Conservation (phyloP, 2,797 vertebrate genomes). For the Rhyacichthys aspro region DNA sequence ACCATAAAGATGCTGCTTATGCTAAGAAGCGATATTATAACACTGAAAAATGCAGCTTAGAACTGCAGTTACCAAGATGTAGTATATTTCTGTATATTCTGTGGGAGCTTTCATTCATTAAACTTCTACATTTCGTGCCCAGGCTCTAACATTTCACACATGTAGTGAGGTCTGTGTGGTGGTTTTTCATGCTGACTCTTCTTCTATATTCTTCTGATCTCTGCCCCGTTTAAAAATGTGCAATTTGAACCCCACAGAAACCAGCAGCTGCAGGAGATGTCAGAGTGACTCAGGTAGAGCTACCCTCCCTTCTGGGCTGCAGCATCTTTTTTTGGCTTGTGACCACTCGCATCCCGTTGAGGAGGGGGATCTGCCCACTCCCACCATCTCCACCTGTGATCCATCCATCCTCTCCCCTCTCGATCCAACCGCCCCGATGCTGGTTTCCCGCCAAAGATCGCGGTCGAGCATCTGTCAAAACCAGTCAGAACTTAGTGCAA, state of each 20-base stretch:
- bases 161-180: constrained; percentile 60
- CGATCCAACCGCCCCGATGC: constrained; percentile 45
- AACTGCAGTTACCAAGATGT: background rate
- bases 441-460: constrained; percentile 63
- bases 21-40: too few relatives aligned
- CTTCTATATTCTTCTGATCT: constrained; percentile 45
- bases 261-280: constrained; percentile 90
- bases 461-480: constrained; percentile 64
- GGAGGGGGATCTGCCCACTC: constrained; percentile 72
- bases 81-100: constrained; percentile 22
- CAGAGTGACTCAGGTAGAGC: constrained; percentile 88
- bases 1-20: too few relatives aligned
- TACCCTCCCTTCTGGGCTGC: constrained; percentile 83
- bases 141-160: constrained; percentile 34
- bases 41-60: too few relatives aligned
- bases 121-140: constrained; percentile 20
- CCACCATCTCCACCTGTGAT: constrained; percentile 73
- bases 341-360: constrained; percentile 70
- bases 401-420: constrained; percentile 58
- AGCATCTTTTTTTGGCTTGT: constrained; percentile 81
- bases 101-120: constrained; percentile 19
- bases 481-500: constrained; percentile 42
- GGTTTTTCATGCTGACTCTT: constrained; percentile 76
- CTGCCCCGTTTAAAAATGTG: constrained; percentile 83
- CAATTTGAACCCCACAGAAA: constrained; percentile 90